Evolutionary conservation across 2,113 vertebrate genomes (phyloP), one percentile per base, ranked within the genome.

Genomic region (Rissa tridactyla): DNA sequence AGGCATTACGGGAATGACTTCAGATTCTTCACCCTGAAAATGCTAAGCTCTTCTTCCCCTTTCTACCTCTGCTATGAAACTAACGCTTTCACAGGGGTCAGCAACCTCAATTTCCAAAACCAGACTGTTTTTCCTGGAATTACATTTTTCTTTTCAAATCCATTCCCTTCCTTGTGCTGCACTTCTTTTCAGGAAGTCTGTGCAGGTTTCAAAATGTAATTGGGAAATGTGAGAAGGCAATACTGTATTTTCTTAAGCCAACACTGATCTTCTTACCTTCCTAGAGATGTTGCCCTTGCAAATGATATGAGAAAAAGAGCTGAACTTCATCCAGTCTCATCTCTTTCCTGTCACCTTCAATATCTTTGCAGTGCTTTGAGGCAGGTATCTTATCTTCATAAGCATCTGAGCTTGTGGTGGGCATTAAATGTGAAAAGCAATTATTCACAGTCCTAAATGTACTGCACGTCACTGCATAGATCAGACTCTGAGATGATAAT

Each of bases 391-490:
- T 80, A 86, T 79, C 83, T 78, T 81, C 86, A 13, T 32, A 90
- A 83, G 58, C 0, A 2, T 65, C 73, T 86, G 60, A 91, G 79
- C 42, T 93, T 23, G 10, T 36, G n/a, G 46, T 70, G 51, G 36
- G 76, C 79, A 95, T 66, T 90, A 82, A 82, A 96, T 51, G 29
- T 69, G 92, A 94, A 93, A 94, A 93, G 92, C 52, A 73, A 55
- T 87, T 94, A 92, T 82, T 84, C 70, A 60, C 38, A 92, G 51
- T 47, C 65, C 86, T 94, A 85, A 82, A 79, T 57, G 83, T 62
- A 58, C 54, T 36, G 75, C 47, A 46, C 61, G 57, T 71, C 84
- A 92, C 55, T 68, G 83, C 61, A 82, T 0, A 72, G 85, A 85
- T 89, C 81, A 88, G 60, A 79, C 51, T 86, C 36, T 70, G 38